phyloP scores from a whole-genome alignment of 2,113 vertebrate genomes.

The Cinclus mexicanus region DNA sequence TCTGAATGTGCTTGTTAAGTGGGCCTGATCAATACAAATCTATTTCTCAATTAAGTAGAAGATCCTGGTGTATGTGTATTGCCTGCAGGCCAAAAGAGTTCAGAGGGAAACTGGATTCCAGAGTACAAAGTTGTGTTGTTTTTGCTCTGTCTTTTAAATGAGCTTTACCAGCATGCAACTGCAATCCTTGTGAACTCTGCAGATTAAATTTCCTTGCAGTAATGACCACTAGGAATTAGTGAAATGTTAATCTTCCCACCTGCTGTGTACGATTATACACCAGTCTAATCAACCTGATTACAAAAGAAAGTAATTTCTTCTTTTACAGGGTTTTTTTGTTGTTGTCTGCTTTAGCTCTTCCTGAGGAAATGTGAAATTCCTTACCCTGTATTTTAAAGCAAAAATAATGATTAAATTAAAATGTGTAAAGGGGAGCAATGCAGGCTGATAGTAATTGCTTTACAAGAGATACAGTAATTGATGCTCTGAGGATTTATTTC shows the following conservation, averaged over 20 bases:
- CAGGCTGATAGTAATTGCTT: conserved; percentile 67
- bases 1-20: conserved; percentile 8
- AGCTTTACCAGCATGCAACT: conserved; percentile 6
- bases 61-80: not conserved
- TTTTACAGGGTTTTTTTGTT: not conserved
- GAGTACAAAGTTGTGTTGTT: not conserved
- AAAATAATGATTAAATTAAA: conserved; percentile 71
- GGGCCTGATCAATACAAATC: conserved; percentile 30
- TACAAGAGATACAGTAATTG: conserved; percentile 60
- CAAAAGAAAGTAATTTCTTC: conserved; percentile 41
- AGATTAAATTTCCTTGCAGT: conserved; percentile 46
- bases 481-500: conserved; percentile 73
- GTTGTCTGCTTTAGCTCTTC: not conserved
- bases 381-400: conserved; percentile 33
- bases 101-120: not conserved
- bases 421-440: not conserved
- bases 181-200: not conserved
- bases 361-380: not conserved
- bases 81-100: not conserved
- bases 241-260: conserved; percentile 64
- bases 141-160: conserved; percentile 11
- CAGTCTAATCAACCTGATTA: conserved; percentile 63
- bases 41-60: conserved; percentile 18
- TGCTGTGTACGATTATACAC: conserved; percentile 45
- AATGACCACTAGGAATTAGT: conserved; percentile 67